Percentiles rank a stretch among this genome's conserved stretches.
These are phyloP conservation scores for Tapera naevia DNA, from an alignment of 2,797 vertebrate species.

Conservation along the genomic window DNA sequence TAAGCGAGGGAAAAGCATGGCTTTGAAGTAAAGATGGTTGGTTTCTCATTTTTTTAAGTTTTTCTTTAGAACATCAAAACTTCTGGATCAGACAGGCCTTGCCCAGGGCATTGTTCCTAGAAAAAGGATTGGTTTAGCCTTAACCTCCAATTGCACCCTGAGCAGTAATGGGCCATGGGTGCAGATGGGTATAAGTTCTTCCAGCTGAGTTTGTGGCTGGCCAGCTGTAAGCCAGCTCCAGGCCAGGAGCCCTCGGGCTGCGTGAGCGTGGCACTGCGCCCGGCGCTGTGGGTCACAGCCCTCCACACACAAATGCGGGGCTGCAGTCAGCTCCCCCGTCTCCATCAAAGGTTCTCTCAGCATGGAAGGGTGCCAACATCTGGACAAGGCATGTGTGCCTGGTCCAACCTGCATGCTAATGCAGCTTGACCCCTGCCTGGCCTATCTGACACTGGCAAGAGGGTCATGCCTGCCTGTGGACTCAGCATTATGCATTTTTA, in stretches of 20 bases:
- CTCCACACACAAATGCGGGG: fast-evolving
- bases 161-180: neutral
- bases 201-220: neutral
- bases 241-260: neutral
- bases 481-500: neutral
- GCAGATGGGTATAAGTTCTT: slow-evolving; percentile 4
- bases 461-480: fast-evolving
- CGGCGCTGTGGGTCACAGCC: fast-evolving
- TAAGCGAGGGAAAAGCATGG: neutral
- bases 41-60: neutral
- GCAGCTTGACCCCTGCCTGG: neutral
- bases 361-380: neutral
- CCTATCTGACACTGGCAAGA: neutral
- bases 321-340: neutral
- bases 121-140: slow-evolving; percentile 21
- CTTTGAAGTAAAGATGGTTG: neutral
- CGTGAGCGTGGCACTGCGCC: fast-evolving
- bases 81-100: slow-evolving; percentile 23
- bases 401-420: neutral
- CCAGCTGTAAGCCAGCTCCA: neutral
- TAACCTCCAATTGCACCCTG: slow-evolving; percentile 28
- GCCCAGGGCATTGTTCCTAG: slow-evolving; percentile 46
- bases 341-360: fast-evolving
- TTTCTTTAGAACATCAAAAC: slow-evolving; percentile 1
- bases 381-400: neutral